phyloP scores from a whole-genome alignment of 2,888 invertebrate genomes.

The Malthinus flaveolus region DNA sequence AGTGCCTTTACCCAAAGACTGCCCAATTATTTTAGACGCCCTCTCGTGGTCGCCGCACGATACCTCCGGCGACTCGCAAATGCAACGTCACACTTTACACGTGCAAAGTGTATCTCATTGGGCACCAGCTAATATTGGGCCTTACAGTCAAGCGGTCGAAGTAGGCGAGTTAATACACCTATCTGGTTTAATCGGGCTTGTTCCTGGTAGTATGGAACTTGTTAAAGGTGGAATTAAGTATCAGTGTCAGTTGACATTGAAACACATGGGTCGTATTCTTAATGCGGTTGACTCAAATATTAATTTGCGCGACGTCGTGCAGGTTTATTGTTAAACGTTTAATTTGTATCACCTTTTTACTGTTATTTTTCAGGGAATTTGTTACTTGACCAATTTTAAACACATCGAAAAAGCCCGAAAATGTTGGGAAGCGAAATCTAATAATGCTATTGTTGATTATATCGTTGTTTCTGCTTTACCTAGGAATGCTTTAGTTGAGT shows the following conservation, averaged over 20 bases:
- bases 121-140: slow-evolving; percentile 98
- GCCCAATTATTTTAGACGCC: slow-evolving; percentile 78
- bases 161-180: slow-evolving; percentile 84
- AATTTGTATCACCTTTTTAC: not conserved
- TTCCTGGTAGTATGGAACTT: slow-evolving; percentile 78
- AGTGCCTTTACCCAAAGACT: slow-evolving; percentile 67
- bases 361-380: slow-evolving; percentile 66
- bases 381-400: slow-evolving; percentile 77
- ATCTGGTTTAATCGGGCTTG: slow-evolving; percentile 90
- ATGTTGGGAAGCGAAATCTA: slow-evolving; percentile 81
- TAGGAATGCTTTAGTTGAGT: slow-evolving; percentile 80
- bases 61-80: slow-evolving; percentile 38
- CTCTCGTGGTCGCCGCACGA: slow-evolving; percentile 60
- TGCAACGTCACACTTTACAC: slow-evolving; percentile 77
- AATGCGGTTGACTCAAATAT: slow-evolving; percentile 78
- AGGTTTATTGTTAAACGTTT: slow-evolving; percentile 52
- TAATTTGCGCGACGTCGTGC: slow-evolving; percentile 80
- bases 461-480: slow-evolving; percentile 83
- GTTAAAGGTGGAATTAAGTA: slow-evolving; percentile 76
- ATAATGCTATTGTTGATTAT: slow-evolving; percentile 86
- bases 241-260: slow-evolving; percentile 81
- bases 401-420: slow-evolving; percentile 75
- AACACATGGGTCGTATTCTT: slow-evolving; percentile 82
- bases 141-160: slow-evolving; percentile 90
- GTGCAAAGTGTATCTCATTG: slow-evolving; percentile 95